phyloP scores from a whole-genome alignment of 2,888 invertebrate genomes.

The Epinotia brunnichana region DNA sequence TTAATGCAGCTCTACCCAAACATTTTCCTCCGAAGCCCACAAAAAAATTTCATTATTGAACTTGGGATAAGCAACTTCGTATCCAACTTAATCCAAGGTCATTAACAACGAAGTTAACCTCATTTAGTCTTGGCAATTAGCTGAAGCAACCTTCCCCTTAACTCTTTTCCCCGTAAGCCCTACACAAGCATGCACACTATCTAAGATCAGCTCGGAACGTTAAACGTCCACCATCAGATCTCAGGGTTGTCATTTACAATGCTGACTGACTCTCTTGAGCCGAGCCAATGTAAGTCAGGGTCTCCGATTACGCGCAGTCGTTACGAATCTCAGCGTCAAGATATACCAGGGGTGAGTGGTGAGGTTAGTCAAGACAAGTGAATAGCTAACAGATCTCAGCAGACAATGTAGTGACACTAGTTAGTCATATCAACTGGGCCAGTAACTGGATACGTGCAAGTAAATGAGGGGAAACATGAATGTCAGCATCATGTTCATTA shows the following conservation, averaged over 20 bases:
- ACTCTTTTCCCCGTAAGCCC: slow-evolving; percentile 10
- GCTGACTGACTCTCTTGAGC: not conserved
- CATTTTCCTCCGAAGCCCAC: too few species aligned
- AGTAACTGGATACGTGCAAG: slow-evolving; percentile 28
- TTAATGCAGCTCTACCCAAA: too few species aligned
- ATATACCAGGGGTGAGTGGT: not conserved
- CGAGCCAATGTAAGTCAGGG: not conserved
- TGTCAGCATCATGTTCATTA: slow-evolving; percentile 39
- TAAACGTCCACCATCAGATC: slow-evolving; percentile 38
- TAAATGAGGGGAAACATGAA: slow-evolving; percentile 20
- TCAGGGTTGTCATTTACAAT: not conserved
- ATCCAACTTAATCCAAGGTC: not conserved
- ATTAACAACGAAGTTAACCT: not conserved
- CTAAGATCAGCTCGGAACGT: slow-evolving; percentile 15
- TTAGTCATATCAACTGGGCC: slow-evolving; percentile 37
- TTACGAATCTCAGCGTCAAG: slow-evolving; percentile 12
- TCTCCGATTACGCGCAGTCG: not conserved
- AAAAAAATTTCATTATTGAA: too few species aligned
- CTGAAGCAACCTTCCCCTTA: not conserved
- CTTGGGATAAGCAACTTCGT: too few species aligned
- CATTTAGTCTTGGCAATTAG: not conserved
- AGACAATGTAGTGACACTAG: slow-evolving; percentile 38
- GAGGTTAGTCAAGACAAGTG: not conserved
- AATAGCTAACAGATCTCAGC: not conserved
- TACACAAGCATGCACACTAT: slow-evolving; percentile 10